Base-by-base conservation (phyloP, 2,888 invertebrate species). In the Monochamus alternatus region DNA sequence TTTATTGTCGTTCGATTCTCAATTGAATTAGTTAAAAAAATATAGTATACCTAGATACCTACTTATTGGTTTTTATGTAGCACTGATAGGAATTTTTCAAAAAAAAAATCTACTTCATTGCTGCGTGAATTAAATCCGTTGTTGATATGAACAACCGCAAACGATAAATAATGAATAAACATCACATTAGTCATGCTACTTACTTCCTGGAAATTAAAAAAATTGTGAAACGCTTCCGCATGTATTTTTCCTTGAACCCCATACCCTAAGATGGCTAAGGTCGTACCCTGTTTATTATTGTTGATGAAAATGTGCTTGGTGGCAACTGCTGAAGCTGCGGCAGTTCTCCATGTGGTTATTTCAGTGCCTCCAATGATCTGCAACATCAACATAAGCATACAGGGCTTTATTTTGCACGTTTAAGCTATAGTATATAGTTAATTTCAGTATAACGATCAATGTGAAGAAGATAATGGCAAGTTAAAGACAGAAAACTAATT, bases 331-430 rank as follows among this genome's bases (percentile, higher is more conserved):
- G 92, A 92, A 3, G 92, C 91, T n/a, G 91, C 90, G 0, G 91
- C 91, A 1, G 92, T 92, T 76, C 92, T 88, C 90, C 91, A 91
- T 0, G 89, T 90, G 5, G 92, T 92, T 30, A 92, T 91, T 74
- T 90, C 89, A 0, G 90, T 91, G 22, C 88, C 92, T 69, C 89
- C 90, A 81, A 92, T 86, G 5, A 89, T 84, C 60, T 63, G 44
- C 9, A 66, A 74, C 9, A 47, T 22, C 22, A 22, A 22, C 22
- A 22, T 22, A 22, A 22, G 22, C 22, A 22, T 22, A 22, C 0
- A 22, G 1, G 22, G 22, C 22, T 22, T n/a, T 14, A n/a, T 10
- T 51, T 51, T 1, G 12, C 3, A 4, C 10, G n/a, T 10, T 51
- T 51, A 51, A 3, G 3, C 51, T 4, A 51, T n/a, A 10, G 9